Conservation (phyloP, 2,888 invertebrate species). For the Dicyrtomina minuta region DNA sequence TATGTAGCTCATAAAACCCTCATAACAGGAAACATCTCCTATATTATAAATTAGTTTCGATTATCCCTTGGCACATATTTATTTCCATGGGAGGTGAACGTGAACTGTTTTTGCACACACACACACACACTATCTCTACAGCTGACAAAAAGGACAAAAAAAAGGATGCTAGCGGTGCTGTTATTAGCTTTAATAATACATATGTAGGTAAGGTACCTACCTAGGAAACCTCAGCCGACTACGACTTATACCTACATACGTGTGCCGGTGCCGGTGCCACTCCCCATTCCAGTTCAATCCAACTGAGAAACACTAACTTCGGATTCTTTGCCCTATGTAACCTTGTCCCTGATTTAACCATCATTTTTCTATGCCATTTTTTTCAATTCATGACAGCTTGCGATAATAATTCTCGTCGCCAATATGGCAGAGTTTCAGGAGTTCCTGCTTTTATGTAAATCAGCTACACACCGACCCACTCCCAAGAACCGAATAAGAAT, state of each 20-base stretch:
- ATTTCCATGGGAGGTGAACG: neutral
- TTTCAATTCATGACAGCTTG: constrained; percentile 18
- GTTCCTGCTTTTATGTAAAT: constrained; percentile 3
- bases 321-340: constrained; percentile 21
- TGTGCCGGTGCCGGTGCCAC: too few species aligned
- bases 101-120: constrained; percentile 3
- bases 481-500: too few species aligned
- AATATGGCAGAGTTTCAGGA: constrained; percentile 30
- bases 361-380: constrained; percentile 3
- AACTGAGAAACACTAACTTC: constrained; percentile 9
- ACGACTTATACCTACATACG: too few species aligned
- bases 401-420: constrained; percentile 19
- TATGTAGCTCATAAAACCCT: neutral
- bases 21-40: neutral
- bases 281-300: neutral
- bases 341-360: constrained; percentile 30
- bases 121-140: neutral
- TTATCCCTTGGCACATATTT: constrained; percentile 22
- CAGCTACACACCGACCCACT: too few species aligned
- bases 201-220: too few species aligned
- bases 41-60: constrained; percentile 29
- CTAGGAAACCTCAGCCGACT: constrained; percentile 5
- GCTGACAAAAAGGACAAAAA: neutral
- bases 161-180: neutral
- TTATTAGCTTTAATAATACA: too few species aligned